Base-by-base conservation (phyloP, 1,140 invertebrate species). In the Drosophila triauraria region DNA sequence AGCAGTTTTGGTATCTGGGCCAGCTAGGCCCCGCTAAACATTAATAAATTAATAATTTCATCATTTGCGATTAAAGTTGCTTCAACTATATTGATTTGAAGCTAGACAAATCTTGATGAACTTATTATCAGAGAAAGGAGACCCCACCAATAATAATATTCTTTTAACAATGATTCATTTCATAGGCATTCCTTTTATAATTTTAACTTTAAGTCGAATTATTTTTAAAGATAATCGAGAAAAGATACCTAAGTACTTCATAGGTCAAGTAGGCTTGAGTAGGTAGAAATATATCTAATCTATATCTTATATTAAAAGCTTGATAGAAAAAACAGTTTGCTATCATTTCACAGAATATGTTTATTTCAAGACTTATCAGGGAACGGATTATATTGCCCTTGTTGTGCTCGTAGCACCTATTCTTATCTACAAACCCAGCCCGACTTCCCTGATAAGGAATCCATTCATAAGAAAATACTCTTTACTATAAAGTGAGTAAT, bases 381-480 rank as follows among this genome's bases (percentile, higher is more conserved):
- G 8, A n/a, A 40, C 32, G 4, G 20, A n/a, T n/a, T 40, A 25
- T 40, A 23, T 54, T 15, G 17, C 17, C 13, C 17, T 35, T 15
- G 4, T 32, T 27, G 30, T 15, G 7, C 12, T 20, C 17, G 51
- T 9, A 54, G 6, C 32, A 15, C 53, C 13, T 54, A 8, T 15
- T 4, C 42, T 47, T 20, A 60, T 60, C 27, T 47, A 15, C 38
- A 23, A 40, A n/a, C n/a, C n/a, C n/a, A n/a, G n/a, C n/a, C n/a
- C n/a, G n/a, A 15, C 8, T 27, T 30, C 13, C 13, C 12, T 32
- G 42, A 60, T 60, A 60, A 60, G 25, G 13, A 20, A 25, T 60
- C 40, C 58, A 67, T 67, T 67, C 64, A 67, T 30, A 9, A 40
- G 4, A 40, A 23, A 48, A 38, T 15, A 35, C 57, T 17, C 8